These are phyloP conservation scores for Chorisops tibialis DNA, from an alignment of 2,888 invertebrate genomes.

Conservation along the genomic window DNA sequence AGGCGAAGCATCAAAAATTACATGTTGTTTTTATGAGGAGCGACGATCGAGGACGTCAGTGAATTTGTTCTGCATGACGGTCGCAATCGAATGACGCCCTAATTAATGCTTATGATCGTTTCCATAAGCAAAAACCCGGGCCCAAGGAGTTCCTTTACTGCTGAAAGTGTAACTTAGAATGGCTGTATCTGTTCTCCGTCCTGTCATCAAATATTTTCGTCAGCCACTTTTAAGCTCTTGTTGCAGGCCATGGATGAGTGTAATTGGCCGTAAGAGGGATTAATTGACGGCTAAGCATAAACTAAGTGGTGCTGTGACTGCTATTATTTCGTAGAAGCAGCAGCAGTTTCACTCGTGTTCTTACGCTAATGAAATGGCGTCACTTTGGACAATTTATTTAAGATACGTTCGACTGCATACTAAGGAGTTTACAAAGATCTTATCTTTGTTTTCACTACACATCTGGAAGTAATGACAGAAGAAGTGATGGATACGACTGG, in stretches of 20 bases:
- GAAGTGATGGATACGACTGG: neutral
- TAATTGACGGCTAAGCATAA: constrained; percentile 17
- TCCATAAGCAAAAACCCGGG: neutral
- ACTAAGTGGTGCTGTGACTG: neutral
- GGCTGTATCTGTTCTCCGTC: neutral
- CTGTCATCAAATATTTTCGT: constrained; percentile 14
- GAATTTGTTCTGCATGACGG: constrained; percentile 14
- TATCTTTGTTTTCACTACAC: neutral
- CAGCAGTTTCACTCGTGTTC: constrained; percentile 6
- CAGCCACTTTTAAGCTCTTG: neutral
- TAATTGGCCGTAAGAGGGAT: constrained; percentile 16
- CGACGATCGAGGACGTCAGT: neutral
- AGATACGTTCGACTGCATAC: constrained; percentile 1
- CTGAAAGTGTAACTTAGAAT: neutral
- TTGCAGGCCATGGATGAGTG: neutral
- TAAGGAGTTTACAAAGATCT: neutral
- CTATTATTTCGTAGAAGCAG: constrained; percentile 5
- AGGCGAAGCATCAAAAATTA: no score
- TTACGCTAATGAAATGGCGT: constrained; percentile 17
- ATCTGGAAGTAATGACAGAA: neutral
- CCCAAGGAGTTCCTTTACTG: neutral
- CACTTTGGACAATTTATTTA: constrained; percentile 15
- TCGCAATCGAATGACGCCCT: constrained; percentile 15
- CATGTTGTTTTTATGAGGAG: no score
- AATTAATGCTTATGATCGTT: constrained; percentile 19